A percentile compares a stretch with the other conserved stretches of the same genome.
Evolutionary conservation across 2,797 vertebrate species (phyloP).

Genomic region (Columba guinea): DNA sequence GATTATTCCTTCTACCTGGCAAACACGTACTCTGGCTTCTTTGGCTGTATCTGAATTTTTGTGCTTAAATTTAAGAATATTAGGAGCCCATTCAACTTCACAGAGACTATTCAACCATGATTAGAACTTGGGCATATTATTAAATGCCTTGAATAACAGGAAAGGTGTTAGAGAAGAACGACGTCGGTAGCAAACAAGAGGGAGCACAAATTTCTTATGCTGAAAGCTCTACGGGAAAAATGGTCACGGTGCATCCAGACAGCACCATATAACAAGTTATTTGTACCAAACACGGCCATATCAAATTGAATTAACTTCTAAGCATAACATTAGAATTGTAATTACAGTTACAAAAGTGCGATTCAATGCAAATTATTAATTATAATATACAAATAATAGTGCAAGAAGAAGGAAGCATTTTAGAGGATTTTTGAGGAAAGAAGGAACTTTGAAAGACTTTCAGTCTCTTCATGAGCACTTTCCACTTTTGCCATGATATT

Average conservation of each 20-base stretch:
- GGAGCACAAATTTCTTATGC: not conserved
- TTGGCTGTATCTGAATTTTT: not conserved
- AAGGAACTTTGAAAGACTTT: not conserved
- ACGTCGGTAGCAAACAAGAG: not conserved
- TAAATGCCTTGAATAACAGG: not conserved
- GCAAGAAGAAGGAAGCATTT: not conserved
- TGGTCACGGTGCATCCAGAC: accelerated
- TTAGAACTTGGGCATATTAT: not conserved
- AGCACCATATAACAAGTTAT: not conserved
- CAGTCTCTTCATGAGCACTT: accelerated
- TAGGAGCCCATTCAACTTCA: not conserved
- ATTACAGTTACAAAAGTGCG: not conserved
- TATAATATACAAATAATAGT: not conserved
- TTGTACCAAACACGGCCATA: not conserved
- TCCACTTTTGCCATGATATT: accelerated
- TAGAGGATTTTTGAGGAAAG: not conserved
- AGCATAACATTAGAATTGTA: not conserved
- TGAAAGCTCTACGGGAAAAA: not conserved
- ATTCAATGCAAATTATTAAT: not conserved
- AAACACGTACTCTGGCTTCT: not conserved
- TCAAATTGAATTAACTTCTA: not conserved
- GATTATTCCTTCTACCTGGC: not conserved
- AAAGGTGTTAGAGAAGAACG: not conserved
- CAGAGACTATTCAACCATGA: not conserved
- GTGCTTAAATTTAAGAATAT: not conserved